Conservation (phyloP, 2,888 invertebrate genomes). For the Plebejus anna region DNA sequence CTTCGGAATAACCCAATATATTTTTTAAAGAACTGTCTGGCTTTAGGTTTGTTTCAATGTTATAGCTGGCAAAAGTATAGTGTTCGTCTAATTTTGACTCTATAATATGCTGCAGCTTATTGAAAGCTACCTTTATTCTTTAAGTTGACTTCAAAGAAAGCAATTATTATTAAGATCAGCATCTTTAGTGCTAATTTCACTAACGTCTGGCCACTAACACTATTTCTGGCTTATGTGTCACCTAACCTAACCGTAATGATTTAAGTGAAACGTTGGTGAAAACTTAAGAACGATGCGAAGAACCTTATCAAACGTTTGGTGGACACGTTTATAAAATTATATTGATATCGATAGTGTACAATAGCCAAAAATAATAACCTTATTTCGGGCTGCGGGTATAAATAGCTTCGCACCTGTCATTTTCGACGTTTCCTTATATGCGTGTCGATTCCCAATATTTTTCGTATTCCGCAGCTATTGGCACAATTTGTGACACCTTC, state of each 20-base stretch:
- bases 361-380: neutral
- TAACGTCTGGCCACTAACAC: no score
- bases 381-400: neutral
- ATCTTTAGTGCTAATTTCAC: no score
- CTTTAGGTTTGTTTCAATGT: neutral
- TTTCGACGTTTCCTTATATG: constrained; percentile 3
- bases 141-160: no score
- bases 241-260: no score
- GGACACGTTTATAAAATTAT: no score
- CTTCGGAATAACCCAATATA: neutral
- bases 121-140: no score
- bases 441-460: constrained; percentile 10
- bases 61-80: neutral
- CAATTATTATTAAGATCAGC: no score
- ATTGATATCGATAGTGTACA: neutral
- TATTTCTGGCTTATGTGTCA: no score
- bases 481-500: constrained; percentile 57
- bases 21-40: neutral
- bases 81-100: neutral
- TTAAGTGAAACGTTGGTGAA: no score
- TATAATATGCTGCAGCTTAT: neutral
- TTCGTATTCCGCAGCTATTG: constrained; percentile 33
- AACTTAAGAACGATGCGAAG: no score
- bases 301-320: no score
- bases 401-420: constrained; percentile 5